phyloP scores from a whole-genome alignment of 2,888 invertebrate species.

The Lordiphosa andalusiaca region DNA sequence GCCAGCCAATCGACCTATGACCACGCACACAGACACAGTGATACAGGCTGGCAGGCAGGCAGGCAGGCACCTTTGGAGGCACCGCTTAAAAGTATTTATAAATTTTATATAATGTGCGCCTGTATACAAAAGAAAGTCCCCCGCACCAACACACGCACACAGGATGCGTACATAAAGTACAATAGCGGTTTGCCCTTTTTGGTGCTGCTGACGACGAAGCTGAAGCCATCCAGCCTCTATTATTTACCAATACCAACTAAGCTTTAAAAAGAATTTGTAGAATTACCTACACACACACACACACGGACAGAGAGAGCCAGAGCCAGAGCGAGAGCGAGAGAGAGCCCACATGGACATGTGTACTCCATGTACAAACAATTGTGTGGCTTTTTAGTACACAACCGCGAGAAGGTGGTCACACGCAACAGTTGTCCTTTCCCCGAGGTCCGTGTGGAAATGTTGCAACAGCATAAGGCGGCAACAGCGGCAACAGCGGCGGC shows the following conservation, averaged over 20 bases:
- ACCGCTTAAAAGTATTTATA: conserved; percentile 65
- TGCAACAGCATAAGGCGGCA: conserved; percentile 35
- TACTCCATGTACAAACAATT: conserved; percentile 52
- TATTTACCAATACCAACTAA: conserved; percentile 63
- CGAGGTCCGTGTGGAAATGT: conserved; percentile 18
- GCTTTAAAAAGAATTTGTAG: conserved; percentile 49
- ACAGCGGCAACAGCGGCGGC: conserved; percentile 29
- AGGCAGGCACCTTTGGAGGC: conserved; percentile 37
- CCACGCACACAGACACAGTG: conserved; percentile 18
- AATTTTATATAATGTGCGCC: conserved; percentile 66
- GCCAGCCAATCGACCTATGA: conserved; percentile 34
- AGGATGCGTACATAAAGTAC: conserved; percentile 48
- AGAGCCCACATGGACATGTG: conserved; percentile 33
- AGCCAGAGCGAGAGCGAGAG: conserved; percentile 1
- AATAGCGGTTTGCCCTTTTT: conserved; percentile 60
- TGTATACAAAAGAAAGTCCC: conserved; percentile 38
- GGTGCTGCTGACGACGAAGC: conserved; percentile 12
- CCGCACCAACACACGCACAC: conserved; percentile 3
- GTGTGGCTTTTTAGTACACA: conserved; percentile 62
- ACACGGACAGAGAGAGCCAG: not conserved
- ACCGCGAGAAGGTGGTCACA: conserved; percentile 22
- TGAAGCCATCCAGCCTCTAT: conserved; percentile 40
- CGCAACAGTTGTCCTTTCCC: conserved; percentile 60
- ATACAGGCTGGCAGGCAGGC: conserved; percentile 15
- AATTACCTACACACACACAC: conserved; percentile 30